Base-by-base conservation (phyloP, 2,888 invertebrate species). In the Lydus trimaculatus region DNA sequence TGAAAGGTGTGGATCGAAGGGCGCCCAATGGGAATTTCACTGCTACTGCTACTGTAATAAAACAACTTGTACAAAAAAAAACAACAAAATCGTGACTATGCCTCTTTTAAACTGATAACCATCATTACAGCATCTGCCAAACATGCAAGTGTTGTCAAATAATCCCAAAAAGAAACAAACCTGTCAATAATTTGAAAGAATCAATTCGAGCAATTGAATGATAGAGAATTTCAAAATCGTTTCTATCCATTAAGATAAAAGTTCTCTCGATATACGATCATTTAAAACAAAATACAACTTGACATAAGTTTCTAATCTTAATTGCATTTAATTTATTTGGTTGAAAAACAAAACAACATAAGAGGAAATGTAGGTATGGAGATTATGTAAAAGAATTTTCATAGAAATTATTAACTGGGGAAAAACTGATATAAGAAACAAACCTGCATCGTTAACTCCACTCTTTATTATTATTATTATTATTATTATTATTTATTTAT, bases 181-280 rank as follows among this genome's bases (percentile, higher is more conserved):
- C 43, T 17, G 36, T 36, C 43, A 43, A 43, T 43, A 43, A 43
- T 43, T n/a, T 43, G n/a, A 43, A 43, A 43, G 43, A 43, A n/a
- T 43, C 43, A 43, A 8, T 33, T 43, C 43, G n/a, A 43, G n/a
- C n/a, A n/a, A n/a, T n/a, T n/a, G n/a, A 43, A 43, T 3, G 2
- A 28, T 17, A 17, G 43, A 43, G n/a, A 43, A 43, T 43, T 43
- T 43, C 43, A 43, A 43, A 43, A 43, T n/a, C 43, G 13, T 36
- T 36, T 8, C n/a, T n/a, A 17, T 8, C 43, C 43, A 43, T 43
- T 43, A 43, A 43, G 43, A 43, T 43, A 43, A 43, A 43, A 17
- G n/a, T 13, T 43, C 5, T n/a, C 43, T 8, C 43, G 43, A 43
- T 43, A 43, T 43, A 43, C 43, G 43, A 43, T 43, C 43, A n/a